Base-by-base conservation (phyloP, 2,113 vertebrate species). In the Platichthys flesus region DNA sequence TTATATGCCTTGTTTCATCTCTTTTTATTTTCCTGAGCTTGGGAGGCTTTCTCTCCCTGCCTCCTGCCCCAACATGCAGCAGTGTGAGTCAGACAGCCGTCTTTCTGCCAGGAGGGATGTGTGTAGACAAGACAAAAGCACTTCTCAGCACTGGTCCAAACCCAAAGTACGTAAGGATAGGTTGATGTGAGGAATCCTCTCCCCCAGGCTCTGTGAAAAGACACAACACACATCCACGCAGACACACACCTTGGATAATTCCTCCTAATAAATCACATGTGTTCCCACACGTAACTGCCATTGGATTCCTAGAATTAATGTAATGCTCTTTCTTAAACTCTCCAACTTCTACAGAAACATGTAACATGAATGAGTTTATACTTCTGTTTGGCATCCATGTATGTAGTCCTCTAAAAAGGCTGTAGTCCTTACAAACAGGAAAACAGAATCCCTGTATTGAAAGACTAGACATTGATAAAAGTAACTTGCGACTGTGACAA, bases 101-200 rank as follows among this genome's bases (percentile, higher is more conserved):
- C 67, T 80, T 74, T 31, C 67, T 88, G 78, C 75, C 84, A 77
- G 60, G 14, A 73, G 72, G 67, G 79, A 90, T 86, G 70, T 89
- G 88, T 88, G 84, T 49, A 70, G 81, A 91, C 90, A 90, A 79
- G 88, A 90, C 59, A 16, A 71, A 62, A 58, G 54, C 83, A 62
- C 37, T 67, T 45, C 78, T 56, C 75, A 52, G 55, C 52, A 54
- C 75, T 83, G 64, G 65, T 69, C 54, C 70, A 72, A 58, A 82
- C 65, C 64, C 74, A 69, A 67, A 74, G 47, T 37, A 54, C 70
- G 67, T 75, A 45, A 68, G 58, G 68, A 60, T 72, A 77, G 76
- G 64, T 47, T 81, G 47, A 20, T 62, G n/a, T 66, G 56, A 88
- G 74, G 78, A 92, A 91, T 91, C 88, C 61, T 74, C 70, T 67